Conservation (phyloP, 2,797 vertebrate species). For the Gila robusta region DNA sequence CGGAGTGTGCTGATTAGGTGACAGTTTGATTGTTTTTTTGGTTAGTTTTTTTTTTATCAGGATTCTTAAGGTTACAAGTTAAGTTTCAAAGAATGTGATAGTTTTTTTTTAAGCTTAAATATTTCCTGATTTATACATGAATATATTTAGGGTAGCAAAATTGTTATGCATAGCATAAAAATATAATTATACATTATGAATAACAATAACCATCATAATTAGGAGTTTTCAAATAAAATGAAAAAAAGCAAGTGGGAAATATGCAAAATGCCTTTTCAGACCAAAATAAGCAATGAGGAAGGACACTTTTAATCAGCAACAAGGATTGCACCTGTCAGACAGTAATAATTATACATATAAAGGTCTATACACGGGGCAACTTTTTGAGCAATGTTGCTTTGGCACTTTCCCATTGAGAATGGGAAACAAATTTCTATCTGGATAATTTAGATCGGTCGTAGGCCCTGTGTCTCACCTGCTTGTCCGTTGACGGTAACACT, state of each 20-base stretch:
- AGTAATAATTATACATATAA: not conserved
- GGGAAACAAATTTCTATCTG: too few species aligned
- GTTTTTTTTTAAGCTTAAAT: not conserved
- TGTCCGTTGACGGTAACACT: too few species aligned
- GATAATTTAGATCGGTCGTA: too few species aligned
- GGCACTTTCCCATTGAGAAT: too few species aligned
- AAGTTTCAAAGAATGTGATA: not conserved
- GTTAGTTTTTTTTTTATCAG: too few species aligned
- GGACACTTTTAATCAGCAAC: not conserved
- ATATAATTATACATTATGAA: not conserved
- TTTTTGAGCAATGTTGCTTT: too few species aligned
- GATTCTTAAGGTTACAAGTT: too few species aligned
- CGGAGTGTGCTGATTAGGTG: too few species aligned
- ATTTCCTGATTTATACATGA: not conserved
- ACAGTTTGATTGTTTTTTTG: too few species aligned
- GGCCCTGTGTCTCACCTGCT: too few species aligned
- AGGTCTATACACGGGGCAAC: too few species aligned
- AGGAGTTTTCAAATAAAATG: not conserved
- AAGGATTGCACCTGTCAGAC: not conserved
- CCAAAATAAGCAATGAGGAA: not conserved
- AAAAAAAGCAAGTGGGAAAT: not conserved
- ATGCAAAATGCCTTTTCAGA: not conserved
- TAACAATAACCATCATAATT: not conserved
- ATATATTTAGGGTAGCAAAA: not conserved
- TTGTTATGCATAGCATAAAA: not conserved